A percentile compares a stretch with the other conserved stretches of the same genome.
These are phyloP conservation scores for Macrotis lagotis DNA, from an alignment of 2,113 vertebrate species.

Conservation along the genomic window DNA sequence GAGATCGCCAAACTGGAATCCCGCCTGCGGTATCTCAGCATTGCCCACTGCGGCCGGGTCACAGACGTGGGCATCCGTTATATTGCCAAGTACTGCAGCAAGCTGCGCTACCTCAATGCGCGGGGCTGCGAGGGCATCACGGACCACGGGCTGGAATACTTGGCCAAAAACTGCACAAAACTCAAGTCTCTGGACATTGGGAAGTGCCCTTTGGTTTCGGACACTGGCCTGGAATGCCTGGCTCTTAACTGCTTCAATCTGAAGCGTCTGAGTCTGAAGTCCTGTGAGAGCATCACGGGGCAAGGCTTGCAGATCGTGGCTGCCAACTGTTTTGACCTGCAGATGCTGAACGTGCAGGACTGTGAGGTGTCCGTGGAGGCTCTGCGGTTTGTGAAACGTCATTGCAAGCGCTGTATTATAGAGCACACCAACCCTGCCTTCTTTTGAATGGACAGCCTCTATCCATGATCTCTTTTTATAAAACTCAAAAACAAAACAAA, in stretches of 20 bases:
- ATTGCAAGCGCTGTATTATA: conserved; percentile 96
- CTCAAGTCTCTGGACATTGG: conserved; percentile 97
- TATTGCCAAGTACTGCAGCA: conserved; percentile 96
- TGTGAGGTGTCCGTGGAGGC: conserved; percentile 96
- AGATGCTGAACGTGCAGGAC: conserved; percentile 97
- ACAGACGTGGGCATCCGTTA: conserved; percentile 98
- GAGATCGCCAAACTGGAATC: conserved; percentile 97
- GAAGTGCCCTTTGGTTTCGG: conserved; percentile 96
- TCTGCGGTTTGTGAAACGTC: conserved; percentile 93
- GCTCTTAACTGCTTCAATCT: conserved; percentile 95
- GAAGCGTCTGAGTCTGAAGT: conserved; percentile 94
- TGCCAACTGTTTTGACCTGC: conserved; percentile 96
- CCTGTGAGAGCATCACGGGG: conserved; percentile 95
- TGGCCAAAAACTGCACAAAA: conserved; percentile 96
- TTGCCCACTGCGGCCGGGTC: conserved; percentile 96
- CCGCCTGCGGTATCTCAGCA: conserved; percentile 95
- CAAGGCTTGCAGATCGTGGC: conserved; percentile 94
- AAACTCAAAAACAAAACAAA: conserved; percentile 44
- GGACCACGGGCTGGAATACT: conserved; percentile 95
- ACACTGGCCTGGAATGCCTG: conserved; percentile 93
- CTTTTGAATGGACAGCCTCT: conserved; percentile 86
- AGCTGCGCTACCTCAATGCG: conserved; percentile 98
- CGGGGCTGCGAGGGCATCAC: conserved; percentile 98
- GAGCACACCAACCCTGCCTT: conserved; percentile 99
- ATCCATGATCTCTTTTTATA: not conserved